phyloP scores from a whole-genome alignment of 2,113 vertebrate species.

The Brachypodius melanocephalos region DNA sequence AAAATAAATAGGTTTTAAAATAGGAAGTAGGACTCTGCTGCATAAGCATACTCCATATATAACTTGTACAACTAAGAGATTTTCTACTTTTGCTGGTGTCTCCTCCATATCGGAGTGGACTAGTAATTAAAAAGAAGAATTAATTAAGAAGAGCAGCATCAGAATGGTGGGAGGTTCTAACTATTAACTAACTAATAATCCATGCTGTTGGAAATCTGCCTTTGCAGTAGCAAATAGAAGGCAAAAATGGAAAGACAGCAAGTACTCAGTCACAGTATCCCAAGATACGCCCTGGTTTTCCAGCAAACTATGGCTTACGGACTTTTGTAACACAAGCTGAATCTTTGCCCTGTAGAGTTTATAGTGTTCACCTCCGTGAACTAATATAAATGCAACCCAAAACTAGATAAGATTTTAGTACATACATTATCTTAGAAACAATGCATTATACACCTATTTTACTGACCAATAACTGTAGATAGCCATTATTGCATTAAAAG shows the following conservation, averaged over 20 bases:
- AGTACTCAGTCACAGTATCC: background rate
- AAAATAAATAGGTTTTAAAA: background rate
- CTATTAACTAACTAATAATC: background rate
- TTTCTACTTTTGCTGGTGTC: background rate
- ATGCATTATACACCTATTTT: background rate
- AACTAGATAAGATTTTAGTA: background rate
- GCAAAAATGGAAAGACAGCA: background rate
- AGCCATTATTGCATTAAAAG: background rate
- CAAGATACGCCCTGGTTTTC: fast-evolving
- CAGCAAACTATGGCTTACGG: background rate
- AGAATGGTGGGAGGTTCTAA: background rate
- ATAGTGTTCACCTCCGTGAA: background rate
- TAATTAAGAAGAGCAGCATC: background rate
- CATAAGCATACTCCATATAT: background rate
- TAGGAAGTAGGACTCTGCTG: background rate
- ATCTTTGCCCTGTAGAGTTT: background rate
- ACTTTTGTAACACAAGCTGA: background rate
- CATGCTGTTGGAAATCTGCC: background rate
- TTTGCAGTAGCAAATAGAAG: background rate
- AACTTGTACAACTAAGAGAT: background rate
- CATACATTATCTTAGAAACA: background rate
- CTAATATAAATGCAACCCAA: background rate
- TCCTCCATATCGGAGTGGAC: background rate
- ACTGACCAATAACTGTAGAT: background rate
- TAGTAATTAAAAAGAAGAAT: background rate